phyloP scores from a whole-genome alignment of 2,797 vertebrate species.

The Muraenolepis orangiensis region DNA sequence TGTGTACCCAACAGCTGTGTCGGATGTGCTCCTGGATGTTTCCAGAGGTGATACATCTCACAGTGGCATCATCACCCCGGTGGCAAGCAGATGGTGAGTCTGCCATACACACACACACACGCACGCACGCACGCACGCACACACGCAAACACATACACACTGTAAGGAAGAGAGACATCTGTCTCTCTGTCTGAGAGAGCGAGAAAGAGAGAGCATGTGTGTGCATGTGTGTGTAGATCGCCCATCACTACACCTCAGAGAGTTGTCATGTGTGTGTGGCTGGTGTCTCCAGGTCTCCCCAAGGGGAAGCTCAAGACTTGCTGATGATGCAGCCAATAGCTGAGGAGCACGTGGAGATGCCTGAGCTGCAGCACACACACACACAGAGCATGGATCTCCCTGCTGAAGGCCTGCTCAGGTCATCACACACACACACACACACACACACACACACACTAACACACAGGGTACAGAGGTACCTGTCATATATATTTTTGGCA shows the following conservation, averaged over 20 bases:
- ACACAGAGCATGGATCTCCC: conserved; percentile 37
- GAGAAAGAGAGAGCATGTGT: background rate
- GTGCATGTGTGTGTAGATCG: conserved; percentile 33
- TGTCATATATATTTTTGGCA: too few relatives aligned
- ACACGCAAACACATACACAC: background rate
- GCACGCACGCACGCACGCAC: background rate
- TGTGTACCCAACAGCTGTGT: conserved; percentile 31
- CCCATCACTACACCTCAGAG: too few relatives aligned
- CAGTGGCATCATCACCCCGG: conserved; percentile 34
- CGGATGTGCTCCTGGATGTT: conserved; percentile 42
- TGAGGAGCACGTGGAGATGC: conserved; percentile 72
- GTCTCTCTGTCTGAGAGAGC: background rate
- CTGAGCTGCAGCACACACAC: conserved; percentile 31
- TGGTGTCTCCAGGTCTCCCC: conserved; percentile 55
- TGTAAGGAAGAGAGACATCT: background rate
- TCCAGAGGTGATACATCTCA: conserved; percentile 48
- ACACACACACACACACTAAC: background rate
- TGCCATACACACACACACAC: conserved; percentile 5
- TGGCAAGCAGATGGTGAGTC: conserved; percentile 56
- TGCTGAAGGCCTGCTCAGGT: conserved; percentile 65
- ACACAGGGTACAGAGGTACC: too few relatives aligned
- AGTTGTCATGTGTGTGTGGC: background rate
- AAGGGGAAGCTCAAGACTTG: conserved; percentile 48
- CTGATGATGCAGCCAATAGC: conserved; percentile 70
- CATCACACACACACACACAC: background rate